Evolutionary conservation across 2,113 vertebrate species (phyloP).

Genomic region (Silurus asotus): DNA sequence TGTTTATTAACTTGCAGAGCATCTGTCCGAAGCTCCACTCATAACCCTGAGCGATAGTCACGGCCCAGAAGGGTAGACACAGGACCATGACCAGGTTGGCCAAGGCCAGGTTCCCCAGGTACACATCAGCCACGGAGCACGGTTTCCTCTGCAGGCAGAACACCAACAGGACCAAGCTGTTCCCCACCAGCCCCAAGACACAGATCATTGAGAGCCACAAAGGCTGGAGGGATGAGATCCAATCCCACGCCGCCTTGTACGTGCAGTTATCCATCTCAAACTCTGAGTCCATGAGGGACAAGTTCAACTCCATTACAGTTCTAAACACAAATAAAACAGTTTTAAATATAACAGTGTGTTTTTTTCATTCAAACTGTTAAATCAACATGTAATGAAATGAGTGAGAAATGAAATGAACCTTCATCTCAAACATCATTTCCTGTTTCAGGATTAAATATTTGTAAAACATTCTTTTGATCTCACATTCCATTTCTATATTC

Average conservation of each 20-base stretch:
- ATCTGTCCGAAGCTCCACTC: conserved; percentile 66
- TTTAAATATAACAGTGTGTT: neutral
- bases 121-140: conserved; percentile 65
- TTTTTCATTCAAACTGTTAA: neutral
- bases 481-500: neutral
- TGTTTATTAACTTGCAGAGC: conserved; percentile 66
- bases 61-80: conserved; percentile 68
- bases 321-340: neutral
- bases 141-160: conserved; percentile 63
- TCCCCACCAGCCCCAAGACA: conserved; percentile 62
- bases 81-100: conserved; percentile 68
- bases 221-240: conserved; percentile 61
- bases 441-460: neutral
- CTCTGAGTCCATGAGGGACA: conserved; percentile 32
- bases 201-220: conserved; percentile 62
- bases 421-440: neutral
- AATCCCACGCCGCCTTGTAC: conserved; percentile 59
- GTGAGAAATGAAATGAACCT: neutral
- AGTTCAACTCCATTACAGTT: conserved; percentile 44
- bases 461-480: neutral
- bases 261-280: conserved; percentile 44
- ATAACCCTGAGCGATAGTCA: conserved; percentile 59
- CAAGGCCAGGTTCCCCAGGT: conserved; percentile 68
- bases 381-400: neutral
- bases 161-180: conserved; percentile 65